Evolutionary conservation across 1,140 invertebrate genomes (phyloP).

Genomic region (Steinernema khuongi): DNA sequence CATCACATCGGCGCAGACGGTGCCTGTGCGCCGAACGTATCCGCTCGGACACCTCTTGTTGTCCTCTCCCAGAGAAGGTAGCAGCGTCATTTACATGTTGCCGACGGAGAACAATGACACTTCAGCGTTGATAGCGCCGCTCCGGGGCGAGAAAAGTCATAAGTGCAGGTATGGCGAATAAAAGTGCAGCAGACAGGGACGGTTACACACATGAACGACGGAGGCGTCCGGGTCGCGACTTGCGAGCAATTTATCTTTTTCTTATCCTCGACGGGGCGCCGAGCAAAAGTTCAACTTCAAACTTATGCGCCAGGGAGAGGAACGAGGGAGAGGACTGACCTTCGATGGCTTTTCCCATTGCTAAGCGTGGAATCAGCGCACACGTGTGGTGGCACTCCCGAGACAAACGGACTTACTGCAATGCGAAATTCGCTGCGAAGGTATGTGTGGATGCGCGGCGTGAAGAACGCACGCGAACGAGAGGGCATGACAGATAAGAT

Average conservation of each 20-base stretch:
- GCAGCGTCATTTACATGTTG: neutral
- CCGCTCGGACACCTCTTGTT: neutral
- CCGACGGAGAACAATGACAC: neutral
- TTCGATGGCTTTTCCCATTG: too few species aligned
- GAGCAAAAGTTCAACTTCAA: neutral
- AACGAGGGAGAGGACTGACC: neutral
- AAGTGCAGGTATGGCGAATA: neutral
- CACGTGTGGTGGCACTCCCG: too few species aligned
- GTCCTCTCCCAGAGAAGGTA: neutral
- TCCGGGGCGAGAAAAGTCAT: neutral
- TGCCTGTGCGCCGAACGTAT: neutral
- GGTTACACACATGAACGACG: constrained; percentile 7
- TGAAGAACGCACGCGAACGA: too few species aligned
- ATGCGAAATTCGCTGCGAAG: too few species aligned
- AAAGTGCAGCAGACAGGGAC: constrained; percentile 8
- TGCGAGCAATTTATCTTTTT: constrained; percentile 13
- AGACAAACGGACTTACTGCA: too few species aligned
- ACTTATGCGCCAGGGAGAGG: neutral
- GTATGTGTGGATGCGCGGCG: too few species aligned
- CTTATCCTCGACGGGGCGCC: neutral
- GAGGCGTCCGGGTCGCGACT: neutral
- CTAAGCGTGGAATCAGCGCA: too few species aligned
- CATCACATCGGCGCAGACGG: neutral
- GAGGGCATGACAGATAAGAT: neutral
- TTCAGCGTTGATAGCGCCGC: neutral